phyloP scores from a whole-genome alignment of 2,797 vertebrate species.

The Triplophysa bombifrons region DNA sequence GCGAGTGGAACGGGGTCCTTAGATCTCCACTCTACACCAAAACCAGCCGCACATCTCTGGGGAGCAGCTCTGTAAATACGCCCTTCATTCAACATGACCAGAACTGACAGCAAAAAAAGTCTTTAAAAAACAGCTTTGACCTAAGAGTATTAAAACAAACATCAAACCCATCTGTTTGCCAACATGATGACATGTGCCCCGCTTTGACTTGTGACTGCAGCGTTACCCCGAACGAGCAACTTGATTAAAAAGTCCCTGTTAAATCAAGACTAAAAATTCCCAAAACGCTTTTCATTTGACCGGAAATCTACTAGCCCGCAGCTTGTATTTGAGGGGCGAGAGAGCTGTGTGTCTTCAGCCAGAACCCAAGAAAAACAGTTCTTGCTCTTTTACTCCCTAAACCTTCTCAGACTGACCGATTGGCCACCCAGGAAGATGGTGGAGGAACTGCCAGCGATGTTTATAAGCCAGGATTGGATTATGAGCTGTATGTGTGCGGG shows the following conservation, averaged over 20 bases:
- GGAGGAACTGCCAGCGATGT: slow-evolving; percentile 76
- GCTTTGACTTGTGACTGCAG: slow-evolving; percentile 19
- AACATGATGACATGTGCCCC: slow-evolving; percentile 39
- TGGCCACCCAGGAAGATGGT: slow-evolving; percentile 76
- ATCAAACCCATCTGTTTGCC: slow-evolving; percentile 52
- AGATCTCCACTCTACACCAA: slow-evolving; percentile 14
- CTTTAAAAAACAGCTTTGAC: slow-evolving; percentile 50
- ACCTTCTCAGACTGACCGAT: slow-evolving; percentile 32
- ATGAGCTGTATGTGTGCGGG: slow-evolving; percentile 63
- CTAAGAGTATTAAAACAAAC: slow-evolving; percentile 53
- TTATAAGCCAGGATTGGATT: slow-evolving; percentile 77
- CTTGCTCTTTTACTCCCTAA: slow-evolving; percentile 46
- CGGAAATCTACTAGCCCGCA: slow-evolving; percentile 29
- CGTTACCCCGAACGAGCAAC: slow-evolving; percentile 24
- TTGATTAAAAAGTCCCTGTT: slow-evolving; percentile 58
- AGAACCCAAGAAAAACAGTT: slow-evolving; percentile 51
- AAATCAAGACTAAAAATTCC: slow-evolving; percentile 55
- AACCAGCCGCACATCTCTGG: slow-evolving; percentile 3
- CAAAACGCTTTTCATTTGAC: slow-evolving; percentile 34
- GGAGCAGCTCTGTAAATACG: slow-evolving; percentile 35
- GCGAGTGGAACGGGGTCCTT: background rate
- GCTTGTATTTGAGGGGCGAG: slow-evolving; percentile 54
- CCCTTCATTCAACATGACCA: slow-evolving; percentile 55
- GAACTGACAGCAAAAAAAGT: slow-evolving; percentile 51
- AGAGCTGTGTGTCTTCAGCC: slow-evolving; percentile 42